These are phyloP conservation scores for Stenopsyche tienmushanensis DNA, from an alignment of 1,140 invertebrate genomes.

Conservation along the genomic window DNA sequence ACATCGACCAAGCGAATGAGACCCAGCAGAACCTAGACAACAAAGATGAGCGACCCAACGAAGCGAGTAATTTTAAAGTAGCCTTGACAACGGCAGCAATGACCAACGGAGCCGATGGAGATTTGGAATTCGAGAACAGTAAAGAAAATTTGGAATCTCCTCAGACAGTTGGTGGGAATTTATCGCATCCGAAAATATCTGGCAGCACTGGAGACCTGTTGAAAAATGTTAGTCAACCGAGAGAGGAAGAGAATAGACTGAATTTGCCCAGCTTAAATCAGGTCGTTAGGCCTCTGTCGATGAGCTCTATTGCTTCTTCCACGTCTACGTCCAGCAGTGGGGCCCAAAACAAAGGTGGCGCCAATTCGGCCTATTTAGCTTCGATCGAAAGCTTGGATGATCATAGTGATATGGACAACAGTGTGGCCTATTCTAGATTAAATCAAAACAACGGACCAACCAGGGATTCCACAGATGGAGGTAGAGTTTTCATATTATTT, in stretches of 20 bases:
- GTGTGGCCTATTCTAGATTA: constrained; percentile 36
- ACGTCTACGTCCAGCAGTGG: constrained; percentile 68
- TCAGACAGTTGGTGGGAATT: neutral
- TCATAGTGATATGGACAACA: constrained; percentile 60
- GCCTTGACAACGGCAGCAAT: constrained; percentile 47
- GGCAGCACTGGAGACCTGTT: constrained; percentile 49
- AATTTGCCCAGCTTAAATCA: constrained; percentile 46
- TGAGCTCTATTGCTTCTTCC: constrained; percentile 79
- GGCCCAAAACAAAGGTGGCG: constrained; percentile 57
- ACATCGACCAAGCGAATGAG: constrained; percentile 52
- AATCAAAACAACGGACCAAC: constrained; percentile 5
- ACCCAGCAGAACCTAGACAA: too few relatives aligned
- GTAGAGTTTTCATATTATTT: constrained; percentile 18
- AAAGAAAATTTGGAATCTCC: neutral
- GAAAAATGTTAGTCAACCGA: constrained; percentile 44
- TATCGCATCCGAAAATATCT: constrained; percentile 42
- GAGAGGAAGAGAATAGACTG: constrained; percentile 47
- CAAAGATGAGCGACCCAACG: constrained; percentile 53
- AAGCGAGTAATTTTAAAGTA: constrained; percentile 53
- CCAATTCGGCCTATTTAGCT: constrained; percentile 69
- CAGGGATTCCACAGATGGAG: constrained; percentile 25
- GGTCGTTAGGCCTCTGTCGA: constrained; percentile 68
- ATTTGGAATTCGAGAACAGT: constrained; percentile 29
- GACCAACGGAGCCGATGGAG: constrained; percentile 44
- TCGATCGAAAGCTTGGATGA: constrained; percentile 78